A percentile compares a stretch with the other conserved stretches of the same genome.
Evolutionary conservation across 2,797 vertebrate genomes (phyloP).

Genomic region (Periophthalmus magnuspinnatus): DNA sequence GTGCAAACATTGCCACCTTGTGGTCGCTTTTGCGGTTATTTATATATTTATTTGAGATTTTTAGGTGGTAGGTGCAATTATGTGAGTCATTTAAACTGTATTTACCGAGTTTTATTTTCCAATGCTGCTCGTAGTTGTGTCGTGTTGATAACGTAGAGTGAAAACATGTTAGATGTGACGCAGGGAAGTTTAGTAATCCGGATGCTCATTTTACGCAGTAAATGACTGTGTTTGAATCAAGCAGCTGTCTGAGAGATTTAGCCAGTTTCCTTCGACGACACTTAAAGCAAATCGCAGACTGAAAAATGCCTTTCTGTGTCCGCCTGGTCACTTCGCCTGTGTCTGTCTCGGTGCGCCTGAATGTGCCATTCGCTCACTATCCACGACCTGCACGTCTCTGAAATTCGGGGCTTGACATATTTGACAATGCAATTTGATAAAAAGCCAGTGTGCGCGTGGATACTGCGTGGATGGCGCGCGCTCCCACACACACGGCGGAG

Average conservation of each 20-base stretch:
- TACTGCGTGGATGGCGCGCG: constrained; percentile 6
- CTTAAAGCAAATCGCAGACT: constrained; percentile 16
- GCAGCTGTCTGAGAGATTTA: constrained; percentile 27
- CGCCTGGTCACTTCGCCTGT: constrained; percentile 20
- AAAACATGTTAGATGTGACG: constrained; percentile 18
- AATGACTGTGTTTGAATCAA: constrained; percentile 29
- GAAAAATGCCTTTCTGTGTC: constrained; percentile 21
- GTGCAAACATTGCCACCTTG: constrained; percentile 98
- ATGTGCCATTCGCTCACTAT: constrained; percentile 36
- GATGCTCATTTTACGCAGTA: constrained; percentile 55
- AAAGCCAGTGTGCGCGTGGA: constrained; percentile 41
- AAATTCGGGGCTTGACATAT: constrained; percentile 63
- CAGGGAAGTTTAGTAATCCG: constrained; percentile 24
- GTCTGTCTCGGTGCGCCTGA: constrained; percentile 4
- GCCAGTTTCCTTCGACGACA: constrained; percentile 31
- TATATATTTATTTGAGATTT: constrained; percentile 46
- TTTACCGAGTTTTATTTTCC: constrained; percentile 59
- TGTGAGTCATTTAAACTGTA: constrained; percentile 66
- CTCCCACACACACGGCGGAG: constrained; percentile 16
- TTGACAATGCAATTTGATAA: constrained; percentile 73
- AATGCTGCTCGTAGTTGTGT: constrained; percentile 33
- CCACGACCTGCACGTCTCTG: constrained; percentile 47
- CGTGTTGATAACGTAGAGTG: constrained; percentile 28
- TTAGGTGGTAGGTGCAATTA: constrained; percentile 45
- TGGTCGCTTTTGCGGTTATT: constrained; percentile 71